Base-by-base conservation (phyloP, 2,797 vertebrate species). In the Chloroceryle amazona region DNA sequence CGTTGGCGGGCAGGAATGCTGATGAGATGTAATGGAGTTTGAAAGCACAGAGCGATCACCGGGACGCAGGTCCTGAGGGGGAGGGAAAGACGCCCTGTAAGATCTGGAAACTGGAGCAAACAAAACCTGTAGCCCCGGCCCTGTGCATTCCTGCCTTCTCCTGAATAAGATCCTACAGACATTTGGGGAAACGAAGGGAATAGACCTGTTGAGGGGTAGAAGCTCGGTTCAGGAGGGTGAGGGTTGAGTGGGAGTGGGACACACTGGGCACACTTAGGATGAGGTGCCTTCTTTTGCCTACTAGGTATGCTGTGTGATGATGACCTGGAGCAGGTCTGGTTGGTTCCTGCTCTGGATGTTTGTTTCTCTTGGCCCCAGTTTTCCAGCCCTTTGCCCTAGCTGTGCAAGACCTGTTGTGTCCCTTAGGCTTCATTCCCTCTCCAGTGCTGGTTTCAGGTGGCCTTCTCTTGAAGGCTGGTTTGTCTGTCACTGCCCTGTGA, bases 1-100 rank as follows among this genome's bases (percentile, higher is more conserved):
- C 28, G 14, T 4, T 94, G 93, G 75, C 57, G 31, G 81, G 85
- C 87, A 83, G 90, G 93, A 91, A 95, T 94, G 91, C 81, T 47
- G 82, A 86, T 88, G 76, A 93, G 92, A 93, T 72, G 20, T 90
- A 46, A 93, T 90, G 70, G 74, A 89, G 76, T 95, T 92, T 68
- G 93, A 96, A 92, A 91, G 88, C 57, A 1, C 1, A 35, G 62
- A 54, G 66, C 31, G 1, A 42, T 57, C 35, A 63, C 54, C 5
- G 10, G 62, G 75, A 49, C 60, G 67, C 3, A 2, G 6, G 39
- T 79, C 44, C 83, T 37, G 18, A 23, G 44, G 66, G 78, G 81
- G 81, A 89, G 81, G 81, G 81, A 91, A 51, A 68, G 47, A 46
- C 29, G 52, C 37, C 31, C 87, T 66, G 17, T 1, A 11, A 80